These are phyloP conservation scores for Simalia tracyae DNA, from an alignment of 2,797 vertebrate genomes.

Conservation along the genomic window DNA sequence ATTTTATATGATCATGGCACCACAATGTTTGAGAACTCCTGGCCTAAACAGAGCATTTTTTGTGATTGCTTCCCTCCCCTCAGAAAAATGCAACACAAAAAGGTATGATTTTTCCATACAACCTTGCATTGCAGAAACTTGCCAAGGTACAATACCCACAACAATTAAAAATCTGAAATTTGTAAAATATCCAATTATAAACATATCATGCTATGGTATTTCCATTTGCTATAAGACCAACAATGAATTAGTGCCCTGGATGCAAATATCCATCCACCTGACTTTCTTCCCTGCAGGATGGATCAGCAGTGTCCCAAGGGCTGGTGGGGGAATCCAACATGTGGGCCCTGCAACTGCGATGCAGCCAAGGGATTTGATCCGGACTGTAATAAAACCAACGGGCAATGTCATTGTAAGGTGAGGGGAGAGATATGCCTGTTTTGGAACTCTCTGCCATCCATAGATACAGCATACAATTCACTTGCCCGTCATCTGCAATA, in stretches of 20 bases:
- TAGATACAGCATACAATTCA: background rate
- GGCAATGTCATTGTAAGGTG: conserved; percentile 97
- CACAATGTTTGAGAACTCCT: background rate
- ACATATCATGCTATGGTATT: background rate
- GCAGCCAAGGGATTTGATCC: conserved; percentile 91
- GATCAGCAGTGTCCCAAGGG: conserved; percentile 96
- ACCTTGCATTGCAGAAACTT: background rate
- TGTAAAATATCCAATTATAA: background rate
- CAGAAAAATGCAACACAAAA: background rate
- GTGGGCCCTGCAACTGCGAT: conserved; percentile 95
- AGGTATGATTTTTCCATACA: background rate
- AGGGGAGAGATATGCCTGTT: conserved; percentile 32
- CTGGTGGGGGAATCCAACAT: conserved; percentile 96
- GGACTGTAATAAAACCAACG: conserved; percentile 94
- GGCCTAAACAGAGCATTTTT: background rate
- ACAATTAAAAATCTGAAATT: background rate
- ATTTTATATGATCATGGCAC: background rate
- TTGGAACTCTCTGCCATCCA: background rate
- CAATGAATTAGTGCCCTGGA: background rate
- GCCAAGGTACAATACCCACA: background rate
- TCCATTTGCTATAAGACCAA: background rate
- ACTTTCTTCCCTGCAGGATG: conserved; percentile 76
- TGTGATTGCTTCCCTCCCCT: background rate
- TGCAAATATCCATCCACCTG: background rate
- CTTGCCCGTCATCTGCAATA: background rate